phyloP scores from a whole-genome alignment of 2,888 invertebrate genomes.

The Frankliniella intonsa region DNA sequence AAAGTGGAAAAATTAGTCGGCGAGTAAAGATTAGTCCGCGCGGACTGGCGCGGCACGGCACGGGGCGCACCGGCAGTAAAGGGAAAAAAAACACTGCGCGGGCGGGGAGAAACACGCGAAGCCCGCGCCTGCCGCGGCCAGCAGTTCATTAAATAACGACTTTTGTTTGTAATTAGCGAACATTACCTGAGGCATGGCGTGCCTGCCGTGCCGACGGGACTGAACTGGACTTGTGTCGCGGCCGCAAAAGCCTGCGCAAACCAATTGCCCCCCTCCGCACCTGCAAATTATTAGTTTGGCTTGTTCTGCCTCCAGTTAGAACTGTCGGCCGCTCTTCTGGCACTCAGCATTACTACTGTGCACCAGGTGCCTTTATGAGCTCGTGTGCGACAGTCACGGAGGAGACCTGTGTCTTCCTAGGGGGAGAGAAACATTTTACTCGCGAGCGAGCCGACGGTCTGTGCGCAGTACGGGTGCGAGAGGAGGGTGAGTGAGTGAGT shows the following conservation, averaged over 20 bases:
- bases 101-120: not conserved
- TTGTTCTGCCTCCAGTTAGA: not conserved
- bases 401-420: no score
- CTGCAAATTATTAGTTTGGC: not conserved
- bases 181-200: not conserved
- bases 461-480: no score
- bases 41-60: not conserved
- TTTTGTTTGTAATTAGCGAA: constrained; percentile 25
- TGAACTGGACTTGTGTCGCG: not conserved
- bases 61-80: not conserved
- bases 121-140: not conserved
- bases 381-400: no score
- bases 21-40: constrained; percentile 9
- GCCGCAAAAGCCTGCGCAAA: not conserved
- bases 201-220: not conserved
- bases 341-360: no score
- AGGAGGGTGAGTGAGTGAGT: no score
- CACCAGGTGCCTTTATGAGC: no score
- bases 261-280: not conserved
- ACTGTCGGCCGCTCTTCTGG: no score
- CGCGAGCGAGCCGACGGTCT: no score
- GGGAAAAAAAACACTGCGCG: not conserved
- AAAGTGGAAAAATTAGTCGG: constrained; percentile 11
- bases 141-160: constrained; percentile 21
- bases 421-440: no score